These are phyloP conservation scores for Cheilinus undulatus DNA, from an alignment of 2,113 vertebrate species.

Conservation along the genomic window DNA sequence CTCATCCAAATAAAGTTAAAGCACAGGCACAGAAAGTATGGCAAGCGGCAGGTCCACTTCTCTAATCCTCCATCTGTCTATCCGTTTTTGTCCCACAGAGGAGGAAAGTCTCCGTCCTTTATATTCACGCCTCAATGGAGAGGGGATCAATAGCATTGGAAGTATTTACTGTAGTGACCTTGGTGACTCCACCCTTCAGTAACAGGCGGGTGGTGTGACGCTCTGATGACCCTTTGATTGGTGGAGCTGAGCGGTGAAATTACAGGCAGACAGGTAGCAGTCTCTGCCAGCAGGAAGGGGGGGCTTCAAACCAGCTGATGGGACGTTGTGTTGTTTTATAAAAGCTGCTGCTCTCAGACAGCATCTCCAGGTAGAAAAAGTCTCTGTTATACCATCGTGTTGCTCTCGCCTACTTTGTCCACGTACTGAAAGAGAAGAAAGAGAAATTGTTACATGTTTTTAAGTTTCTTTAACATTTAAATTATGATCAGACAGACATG, in stretches of 20 bases:
- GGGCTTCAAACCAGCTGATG: constrained; percentile 29
- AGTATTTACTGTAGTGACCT: constrained; percentile 36
- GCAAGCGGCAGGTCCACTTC: constrained; percentile 19
- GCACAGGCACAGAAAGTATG: constrained; percentile 63
- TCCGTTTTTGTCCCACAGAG: constrained; percentile 21
- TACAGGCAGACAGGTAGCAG: constrained; percentile 52
- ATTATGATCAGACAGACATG: neutral
- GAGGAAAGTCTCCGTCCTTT: constrained; percentile 32
- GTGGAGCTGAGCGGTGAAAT: constrained; percentile 16
- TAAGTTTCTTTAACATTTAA: neutral
- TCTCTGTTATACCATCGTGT: constrained; percentile 96
- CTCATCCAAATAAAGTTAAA: constrained; percentile 52
- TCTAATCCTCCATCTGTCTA: constrained; percentile 10
- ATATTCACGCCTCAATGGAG: constrained; percentile 4
- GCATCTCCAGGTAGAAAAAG: constrained; percentile 42
- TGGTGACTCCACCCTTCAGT: constrained; percentile 41
- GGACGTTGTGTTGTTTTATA: constrained; percentile 50
- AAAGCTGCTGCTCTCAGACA: constrained; percentile 22
- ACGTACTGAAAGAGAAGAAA: constrained; percentile 86
- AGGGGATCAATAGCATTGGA: constrained; percentile 15
- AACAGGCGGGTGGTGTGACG: constrained; percentile 37
- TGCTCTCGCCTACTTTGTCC: constrained; percentile 96
- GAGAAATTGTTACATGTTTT: constrained; percentile 8
- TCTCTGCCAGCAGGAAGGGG: constrained; percentile 50
- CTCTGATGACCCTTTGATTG: constrained; percentile 29